Evolutionary conservation across 2,888 invertebrate genomes (phyloP).

Genomic region (Litoditis marina): DNA sequence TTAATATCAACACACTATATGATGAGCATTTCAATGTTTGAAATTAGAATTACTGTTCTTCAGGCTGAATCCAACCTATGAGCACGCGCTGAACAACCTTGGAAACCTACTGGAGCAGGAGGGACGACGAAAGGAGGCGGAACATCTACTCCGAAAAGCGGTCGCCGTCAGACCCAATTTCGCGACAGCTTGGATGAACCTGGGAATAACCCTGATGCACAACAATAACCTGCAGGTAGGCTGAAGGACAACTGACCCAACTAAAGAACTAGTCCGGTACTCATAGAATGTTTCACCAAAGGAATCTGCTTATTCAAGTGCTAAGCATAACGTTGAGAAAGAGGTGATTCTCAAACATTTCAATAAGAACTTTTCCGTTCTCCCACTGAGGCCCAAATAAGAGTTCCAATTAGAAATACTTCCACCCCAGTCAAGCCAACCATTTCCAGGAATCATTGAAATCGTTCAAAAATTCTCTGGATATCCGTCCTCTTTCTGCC

Average conservation of each 20-base stretch:
- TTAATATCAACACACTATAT: too few relatives aligned
- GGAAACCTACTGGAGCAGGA: slow-evolving; percentile 71
- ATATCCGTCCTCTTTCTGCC: slow-evolving; percentile 77
- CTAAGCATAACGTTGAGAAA: too few relatives aligned
- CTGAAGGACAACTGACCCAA: not conserved
- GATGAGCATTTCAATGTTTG: too few relatives aligned
- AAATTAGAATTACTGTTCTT: slow-evolving; percentile 26
- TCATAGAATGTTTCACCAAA: too few relatives aligned
- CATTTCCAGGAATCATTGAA: slow-evolving; percentile 73
- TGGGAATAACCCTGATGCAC: slow-evolving; percentile 84
- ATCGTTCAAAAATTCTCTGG: slow-evolving; percentile 79
- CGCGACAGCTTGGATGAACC: slow-evolving; percentile 96
- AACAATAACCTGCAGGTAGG: slow-evolving; percentile 44
- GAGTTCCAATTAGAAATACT: too few relatives aligned
- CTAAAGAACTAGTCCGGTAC: too few relatives aligned
- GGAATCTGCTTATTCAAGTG: too few relatives aligned
- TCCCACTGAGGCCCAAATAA: too few relatives aligned
- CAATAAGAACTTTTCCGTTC: too few relatives aligned
- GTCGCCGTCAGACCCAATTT: slow-evolving; percentile 71
- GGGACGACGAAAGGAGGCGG: slow-evolving; percentile 31
- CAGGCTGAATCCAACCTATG: slow-evolving; percentile 77
- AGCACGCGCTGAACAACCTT: slow-evolving; percentile 89
- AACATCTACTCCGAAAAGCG: slow-evolving; percentile 24
- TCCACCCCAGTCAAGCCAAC: too few relatives aligned
- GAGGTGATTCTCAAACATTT: too few relatives aligned